phyloP scores from a whole-genome alignment of 2,888 invertebrate species.

The Hypolimnas misippus region DNA sequence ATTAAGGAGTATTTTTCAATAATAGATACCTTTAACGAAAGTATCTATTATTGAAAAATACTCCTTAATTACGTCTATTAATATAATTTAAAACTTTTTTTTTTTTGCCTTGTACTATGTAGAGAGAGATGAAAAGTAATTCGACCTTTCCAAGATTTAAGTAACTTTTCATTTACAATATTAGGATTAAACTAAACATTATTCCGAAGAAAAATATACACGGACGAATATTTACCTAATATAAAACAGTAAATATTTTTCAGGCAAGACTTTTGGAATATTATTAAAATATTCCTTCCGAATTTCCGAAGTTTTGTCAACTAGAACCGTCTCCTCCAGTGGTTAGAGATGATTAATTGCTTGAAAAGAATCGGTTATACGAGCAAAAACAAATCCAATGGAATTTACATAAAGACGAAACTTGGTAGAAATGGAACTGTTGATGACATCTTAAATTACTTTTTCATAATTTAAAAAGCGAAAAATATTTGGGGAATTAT shows the following conservation, averaged over 20 bases:
- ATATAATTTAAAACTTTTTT: too few species aligned
- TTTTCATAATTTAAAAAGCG: background rate
- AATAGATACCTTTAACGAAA: too few species aligned
- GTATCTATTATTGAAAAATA: too few species aligned
- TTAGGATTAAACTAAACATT: too few species aligned
- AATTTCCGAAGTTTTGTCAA: conserved; percentile 20
- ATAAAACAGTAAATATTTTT: background rate
- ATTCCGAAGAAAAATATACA: too few species aligned
- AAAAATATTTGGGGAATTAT: background rate
- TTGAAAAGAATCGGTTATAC: conserved; percentile 11
- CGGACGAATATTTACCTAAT: too few species aligned
- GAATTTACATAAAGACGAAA: conserved; percentile 23
- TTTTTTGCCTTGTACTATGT: too few species aligned
- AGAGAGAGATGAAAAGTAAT: too few species aligned
- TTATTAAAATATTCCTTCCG: conserved; percentile 9
- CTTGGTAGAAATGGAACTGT: conserved; percentile 6
- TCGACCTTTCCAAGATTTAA: too few species aligned
- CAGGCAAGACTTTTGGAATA: background rate
- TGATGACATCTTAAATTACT: conserved; percentile 10
- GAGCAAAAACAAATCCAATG: conserved; percentile 21
- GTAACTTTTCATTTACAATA: too few species aligned
- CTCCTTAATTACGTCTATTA: too few species aligned
- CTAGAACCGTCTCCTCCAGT: conserved; percentile 20
- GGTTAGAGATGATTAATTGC: conserved; percentile 30
- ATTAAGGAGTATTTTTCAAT: too few species aligned